Conservation (phyloP, 2,797 vertebrate genomes). For the Pangasius larnaudii region DNA sequence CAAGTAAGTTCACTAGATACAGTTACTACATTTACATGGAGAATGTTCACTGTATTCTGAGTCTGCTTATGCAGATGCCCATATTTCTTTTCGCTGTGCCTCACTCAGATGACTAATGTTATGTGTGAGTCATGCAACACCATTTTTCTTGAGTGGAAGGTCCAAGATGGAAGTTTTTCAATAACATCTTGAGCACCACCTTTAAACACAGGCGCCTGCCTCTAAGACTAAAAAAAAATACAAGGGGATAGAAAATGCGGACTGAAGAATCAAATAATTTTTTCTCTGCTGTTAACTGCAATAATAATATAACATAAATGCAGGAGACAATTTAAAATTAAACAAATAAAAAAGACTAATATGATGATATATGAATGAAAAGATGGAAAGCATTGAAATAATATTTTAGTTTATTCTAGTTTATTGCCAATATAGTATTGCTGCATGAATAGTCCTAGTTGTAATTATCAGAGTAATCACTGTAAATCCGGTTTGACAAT, state of each 20-base stretch:
- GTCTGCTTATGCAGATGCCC: background rate
- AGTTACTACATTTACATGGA: background rate
- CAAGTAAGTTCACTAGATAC: background rate
- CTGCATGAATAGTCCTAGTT: background rate
- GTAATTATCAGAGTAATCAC: background rate
- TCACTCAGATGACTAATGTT: background rate
- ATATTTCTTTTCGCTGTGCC: background rate
- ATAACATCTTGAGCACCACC: background rate
- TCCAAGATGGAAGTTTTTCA: background rate
- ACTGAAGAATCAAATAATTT: background rate
- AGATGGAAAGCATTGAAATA: background rate
- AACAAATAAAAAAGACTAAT: background rate
- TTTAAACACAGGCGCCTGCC: no score
- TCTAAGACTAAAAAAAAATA: background rate
- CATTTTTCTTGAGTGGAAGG: background rate
- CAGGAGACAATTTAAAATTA: background rate
- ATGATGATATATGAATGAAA: background rate
- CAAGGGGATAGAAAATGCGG: background rate
- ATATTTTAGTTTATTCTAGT: background rate
- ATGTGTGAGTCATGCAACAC: background rate
- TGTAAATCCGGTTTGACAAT: background rate
- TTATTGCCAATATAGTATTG: background rate
- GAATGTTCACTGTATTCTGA: background rate
- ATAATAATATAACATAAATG: no score
- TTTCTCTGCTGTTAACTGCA: no score